These are phyloP conservation scores for Formicarius rufipectus DNA, from an alignment of 2,113 vertebrate genomes.

Conservation along the genomic window DNA sequence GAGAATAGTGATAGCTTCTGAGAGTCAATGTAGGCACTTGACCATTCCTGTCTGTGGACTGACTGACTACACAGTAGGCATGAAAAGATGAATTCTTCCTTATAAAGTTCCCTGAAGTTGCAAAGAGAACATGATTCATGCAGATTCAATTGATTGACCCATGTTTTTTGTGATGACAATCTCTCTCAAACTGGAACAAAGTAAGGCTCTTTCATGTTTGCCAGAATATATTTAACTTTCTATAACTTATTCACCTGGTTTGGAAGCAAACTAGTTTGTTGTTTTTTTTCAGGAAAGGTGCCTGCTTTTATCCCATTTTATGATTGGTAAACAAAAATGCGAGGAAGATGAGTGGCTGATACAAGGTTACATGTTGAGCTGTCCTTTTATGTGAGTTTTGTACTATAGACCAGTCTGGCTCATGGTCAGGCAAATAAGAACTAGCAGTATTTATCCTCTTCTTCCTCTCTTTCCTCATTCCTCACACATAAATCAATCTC, in stretches of 20 bases:
- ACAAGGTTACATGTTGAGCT: neutral
- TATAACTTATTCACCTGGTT: constrained; percentile 6
- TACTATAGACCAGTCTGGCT: neutral
- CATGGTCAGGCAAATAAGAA: neutral
- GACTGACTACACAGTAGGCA: neutral
- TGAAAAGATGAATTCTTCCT: neutral
- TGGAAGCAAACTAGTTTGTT: neutral
- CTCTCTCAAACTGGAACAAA: neutral
- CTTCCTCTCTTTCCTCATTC: neutral
- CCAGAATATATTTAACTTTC: constrained; percentile 14
- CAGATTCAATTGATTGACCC: neutral
- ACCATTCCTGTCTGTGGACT: neutral
- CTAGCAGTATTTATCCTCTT: neutral
- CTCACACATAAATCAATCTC: neutral
- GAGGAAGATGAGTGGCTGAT: neutral
- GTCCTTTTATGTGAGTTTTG: neutral
- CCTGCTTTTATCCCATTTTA: constrained; percentile 1
- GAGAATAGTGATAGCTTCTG: neutral
- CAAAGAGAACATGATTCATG: neutral
- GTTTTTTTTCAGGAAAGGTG: neutral
- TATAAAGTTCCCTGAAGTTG: neutral
- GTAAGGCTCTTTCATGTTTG: neutral
- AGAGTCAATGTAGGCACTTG: neutral
- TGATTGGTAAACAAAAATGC: neutral
- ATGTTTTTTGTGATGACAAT: neutral